A percentile compares a stretch with the other conserved stretches of the same genome.
phyloP scores from a whole-genome alignment of 2,888 invertebrate genomes.

The Acleris cristana region DNA sequence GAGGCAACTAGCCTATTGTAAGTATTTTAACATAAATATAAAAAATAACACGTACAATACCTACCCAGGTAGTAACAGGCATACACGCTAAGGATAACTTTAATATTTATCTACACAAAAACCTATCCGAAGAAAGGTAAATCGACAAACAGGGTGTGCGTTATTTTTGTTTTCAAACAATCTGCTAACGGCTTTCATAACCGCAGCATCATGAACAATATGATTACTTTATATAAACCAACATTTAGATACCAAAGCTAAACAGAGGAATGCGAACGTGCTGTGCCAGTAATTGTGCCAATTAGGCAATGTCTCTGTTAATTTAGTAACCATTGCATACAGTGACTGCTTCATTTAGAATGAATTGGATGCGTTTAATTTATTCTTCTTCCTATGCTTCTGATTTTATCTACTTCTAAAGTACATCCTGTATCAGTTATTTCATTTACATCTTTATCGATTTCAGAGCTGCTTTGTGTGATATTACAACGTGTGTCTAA shows the following conservation, averaged over 20 bases:
- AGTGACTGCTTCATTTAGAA: constrained; percentile 11
- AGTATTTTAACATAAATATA: too few relatives aligned
- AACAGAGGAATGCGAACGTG: constrained; percentile 62
- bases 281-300: constrained; percentile 68
- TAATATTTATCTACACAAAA: too few relatives aligned
- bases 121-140: too few relatives aligned
- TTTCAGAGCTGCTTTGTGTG: too few relatives aligned
- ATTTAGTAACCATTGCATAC: constrained; percentile 61
- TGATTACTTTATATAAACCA: constrained; percentile 35
- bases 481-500: too few relatives aligned
- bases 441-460: too few relatives aligned
- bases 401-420: background rate
- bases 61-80: too few relatives aligned
- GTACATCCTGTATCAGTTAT: too few relatives aligned
- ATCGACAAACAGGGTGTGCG: too few relatives aligned
- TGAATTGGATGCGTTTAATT: background rate
- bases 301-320: constrained; percentile 70
- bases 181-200: background rate
- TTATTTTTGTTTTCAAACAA: background rate
- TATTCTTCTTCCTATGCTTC: background rate
- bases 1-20: too few relatives aligned
- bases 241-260: constrained; percentile 41
- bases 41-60: too few relatives aligned
- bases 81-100: too few relatives aligned
- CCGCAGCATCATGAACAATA: background rate